phyloP scores from a whole-genome alignment of 1,140 invertebrate species.

The Drosophila persimilis region DNA sequence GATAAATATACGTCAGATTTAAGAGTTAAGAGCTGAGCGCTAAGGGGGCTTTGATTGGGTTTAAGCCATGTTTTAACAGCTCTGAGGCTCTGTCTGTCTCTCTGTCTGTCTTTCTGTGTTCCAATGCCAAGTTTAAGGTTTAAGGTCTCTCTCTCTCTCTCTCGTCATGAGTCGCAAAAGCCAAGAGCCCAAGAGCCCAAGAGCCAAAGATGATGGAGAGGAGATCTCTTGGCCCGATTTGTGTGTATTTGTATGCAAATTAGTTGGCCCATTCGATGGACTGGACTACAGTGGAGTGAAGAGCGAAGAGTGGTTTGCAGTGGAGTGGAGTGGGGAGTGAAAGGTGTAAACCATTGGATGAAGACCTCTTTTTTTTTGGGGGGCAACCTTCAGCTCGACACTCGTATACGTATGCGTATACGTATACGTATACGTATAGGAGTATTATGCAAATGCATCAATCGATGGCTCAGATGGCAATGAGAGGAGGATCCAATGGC shows the following conservation, averaged over 20 bases:
- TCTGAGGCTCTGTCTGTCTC: too few relatives aligned
- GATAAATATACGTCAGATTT: constrained; percentile 28
- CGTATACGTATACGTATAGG: too few relatives aligned
- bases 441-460: constrained; percentile 66
- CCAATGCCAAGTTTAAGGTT: constrained; percentile 75
- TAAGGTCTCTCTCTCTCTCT: background rate
- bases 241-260: constrained; percentile 35
- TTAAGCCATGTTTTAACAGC: too few relatives aligned
- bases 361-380: constrained; percentile 53
- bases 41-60: background rate
- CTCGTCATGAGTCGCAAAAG: constrained; percentile 13
- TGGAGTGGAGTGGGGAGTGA: constrained; percentile 45
- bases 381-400: constrained; percentile 50
- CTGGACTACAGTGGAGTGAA: too few relatives aligned
- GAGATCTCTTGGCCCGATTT: constrained; percentile 40
- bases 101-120: constrained; percentile 4
- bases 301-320: background rate
- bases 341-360: constrained; percentile 56
- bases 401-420: too few relatives aligned
- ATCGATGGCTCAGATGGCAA: constrained; percentile 22
- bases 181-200: background rate
- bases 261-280: constrained; percentile 18
- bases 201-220: background rate
- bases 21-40: too few relatives aligned
- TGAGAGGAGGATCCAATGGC: constrained; percentile 38